Evolutionary conservation across 1,140 invertebrate species (phyloP), one percentile per base, ranked within the genome.

Genomic region (Danaus plexippus): DNA sequence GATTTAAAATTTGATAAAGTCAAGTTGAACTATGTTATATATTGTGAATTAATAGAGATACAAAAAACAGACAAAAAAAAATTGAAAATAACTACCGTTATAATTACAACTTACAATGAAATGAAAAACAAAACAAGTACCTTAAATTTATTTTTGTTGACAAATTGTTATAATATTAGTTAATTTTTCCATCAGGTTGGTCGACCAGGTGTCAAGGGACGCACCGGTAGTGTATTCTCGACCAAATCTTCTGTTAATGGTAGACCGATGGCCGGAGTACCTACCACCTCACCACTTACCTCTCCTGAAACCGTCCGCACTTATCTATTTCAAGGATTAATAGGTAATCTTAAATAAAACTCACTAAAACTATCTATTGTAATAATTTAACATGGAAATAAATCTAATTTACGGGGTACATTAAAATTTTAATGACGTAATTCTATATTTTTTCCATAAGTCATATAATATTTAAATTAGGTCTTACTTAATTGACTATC

Each of bases 241-340:
- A 95, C 94, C 58, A 98, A 98, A 87, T 97, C 96, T 32, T 96
- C 95, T 1, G 77, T 97, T 15, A 96, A 94, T 11, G 96, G 96
- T 70, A 90, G 96, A 4, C 97, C 97, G 73, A 94, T 95, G 57
- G 95, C 94, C 9, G 96, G 96, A 71, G 91, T 97, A 59, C 92
- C 97, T 15, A 94, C 93, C 52, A 95, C 95, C 0, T 92, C 92
- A 9, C 94, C 92, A 1, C 91, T 94, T 2, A 94, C 95, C 0
- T 95, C 94, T 69, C 95, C 95, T 0, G 96, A 97, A 61, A 92
- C 92, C 32, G 92, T 92, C 0, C 89, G 96, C 64, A 96, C 95
- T 0, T 98, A 98, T 81, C 83, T 99, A 7, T 99, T 97, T 84
- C 96, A 98, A 89, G 96, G 95, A 2, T 73, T 92, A 9, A 77